Conservation (phyloP, 2,113 vertebrate genomes). For the Plecotus auritus region DNA sequence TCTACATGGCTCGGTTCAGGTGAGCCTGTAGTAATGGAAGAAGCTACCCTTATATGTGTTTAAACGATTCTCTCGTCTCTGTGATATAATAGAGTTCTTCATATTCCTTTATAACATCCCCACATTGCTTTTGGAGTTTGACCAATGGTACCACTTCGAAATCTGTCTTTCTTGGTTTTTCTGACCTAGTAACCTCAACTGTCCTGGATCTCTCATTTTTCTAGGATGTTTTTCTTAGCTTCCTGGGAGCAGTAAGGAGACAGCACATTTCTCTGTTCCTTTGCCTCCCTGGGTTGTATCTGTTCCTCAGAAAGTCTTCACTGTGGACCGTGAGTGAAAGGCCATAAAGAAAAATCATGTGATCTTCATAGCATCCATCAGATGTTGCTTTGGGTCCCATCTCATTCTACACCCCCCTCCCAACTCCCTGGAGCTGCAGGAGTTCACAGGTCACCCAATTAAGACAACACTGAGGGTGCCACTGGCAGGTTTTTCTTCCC, state of each 20-base stretch:
- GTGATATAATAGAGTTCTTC: background rate
- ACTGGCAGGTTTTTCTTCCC: slow-evolving; percentile 21
- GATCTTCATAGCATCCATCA: background rate
- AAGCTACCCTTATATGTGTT: background rate
- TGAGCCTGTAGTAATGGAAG: background rate
- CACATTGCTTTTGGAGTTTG: slow-evolving; percentile 18
- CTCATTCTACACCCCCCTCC: background rate
- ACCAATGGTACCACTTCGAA: slow-evolving; percentile 9
- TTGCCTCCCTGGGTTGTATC: background rate
- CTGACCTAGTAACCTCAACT: slow-evolving; percentile 12
- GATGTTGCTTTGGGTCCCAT: background rate
- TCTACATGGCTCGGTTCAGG: background rate
- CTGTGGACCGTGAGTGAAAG: background rate
- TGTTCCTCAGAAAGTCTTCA: background rate
- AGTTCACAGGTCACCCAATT: background rate
- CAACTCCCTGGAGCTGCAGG: fast-evolving
- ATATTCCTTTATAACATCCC: background rate
- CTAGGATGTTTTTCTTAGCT: slow-evolving; percentile 39
- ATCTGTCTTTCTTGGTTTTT: slow-evolving; percentile 44
- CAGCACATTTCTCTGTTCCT: background rate
- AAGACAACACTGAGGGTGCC: slow-evolving; percentile 64
- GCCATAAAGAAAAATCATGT: background rate
- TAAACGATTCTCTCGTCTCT: background rate
- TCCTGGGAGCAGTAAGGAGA: background rate
- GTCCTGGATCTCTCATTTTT: slow-evolving; percentile 24